phyloP scores from a whole-genome alignment of 2,113 vertebrate genomes.

The Paramormyrops kingsleyae region DNA sequence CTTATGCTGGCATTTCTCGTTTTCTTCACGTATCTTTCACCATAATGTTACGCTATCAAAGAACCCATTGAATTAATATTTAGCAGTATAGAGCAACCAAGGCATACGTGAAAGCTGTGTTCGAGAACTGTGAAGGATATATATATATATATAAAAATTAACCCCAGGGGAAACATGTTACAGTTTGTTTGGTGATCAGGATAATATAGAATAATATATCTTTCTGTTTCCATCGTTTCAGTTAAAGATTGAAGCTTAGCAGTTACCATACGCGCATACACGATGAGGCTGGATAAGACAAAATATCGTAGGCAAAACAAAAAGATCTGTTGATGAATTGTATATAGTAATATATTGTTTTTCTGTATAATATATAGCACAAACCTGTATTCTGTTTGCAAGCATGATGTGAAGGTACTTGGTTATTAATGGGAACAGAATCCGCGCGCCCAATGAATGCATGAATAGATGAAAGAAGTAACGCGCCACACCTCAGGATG shows the following conservation, averaged over 20 bases:
- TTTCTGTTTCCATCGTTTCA: slow-evolving; percentile 8
- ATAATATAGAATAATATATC: not conserved
- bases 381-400: not conserved
- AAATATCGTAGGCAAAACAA: not conserved
- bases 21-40: slow-evolving; percentile 1
- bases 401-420: slow-evolving; percentile 4
- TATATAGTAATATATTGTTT: not conserved
- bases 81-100: not conserved
- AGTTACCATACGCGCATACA: not conserved
- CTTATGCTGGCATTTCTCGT: not conserved
- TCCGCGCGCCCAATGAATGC: slow-evolving; percentile 12
- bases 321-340: not conserved
- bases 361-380: not conserved
- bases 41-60: slow-evolving; percentile 3
- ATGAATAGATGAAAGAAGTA: slow-evolving; percentile 21
- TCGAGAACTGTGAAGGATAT: not conserved
- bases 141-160: not conserved
- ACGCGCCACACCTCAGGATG: slow-evolving; percentile 16
- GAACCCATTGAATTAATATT: not conserved
- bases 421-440: slow-evolving; percentile 5
- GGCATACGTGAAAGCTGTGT: not conserved
- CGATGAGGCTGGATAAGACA: not conserved
- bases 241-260: slow-evolving; percentile 3
- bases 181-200: not conserved
- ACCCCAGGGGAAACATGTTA: not conserved